Conservation (phyloP, 2,797 vertebrate genomes). For the Scarus forsteni region DNA sequence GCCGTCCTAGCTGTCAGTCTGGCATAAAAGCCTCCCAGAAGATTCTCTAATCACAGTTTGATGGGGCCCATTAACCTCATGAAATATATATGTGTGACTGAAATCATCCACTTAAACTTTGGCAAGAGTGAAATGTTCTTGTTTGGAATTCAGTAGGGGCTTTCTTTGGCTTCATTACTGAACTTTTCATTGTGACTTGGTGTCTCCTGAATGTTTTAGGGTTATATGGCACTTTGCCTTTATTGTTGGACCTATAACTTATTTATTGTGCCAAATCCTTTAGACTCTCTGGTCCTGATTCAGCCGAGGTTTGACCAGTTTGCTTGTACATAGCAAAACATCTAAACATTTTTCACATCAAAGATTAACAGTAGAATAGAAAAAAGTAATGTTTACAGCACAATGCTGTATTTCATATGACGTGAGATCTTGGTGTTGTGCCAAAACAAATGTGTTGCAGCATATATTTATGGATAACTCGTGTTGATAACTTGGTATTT, state of each 20-base stretch:
- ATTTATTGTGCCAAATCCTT: constrained; percentile 46
- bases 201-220: constrained; percentile 69
- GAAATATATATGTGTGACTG: constrained; percentile 80
- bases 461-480: no score
- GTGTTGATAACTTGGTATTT: no score
- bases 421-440: neutral
- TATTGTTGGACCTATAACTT: constrained; percentile 66
- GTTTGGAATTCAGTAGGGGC: constrained; percentile 64
- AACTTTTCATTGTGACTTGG: constrained; percentile 59
- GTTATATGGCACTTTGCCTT: constrained; percentile 64
- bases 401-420: neutral
- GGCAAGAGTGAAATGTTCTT: constrained; percentile 72
- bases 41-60: constrained; percentile 76
- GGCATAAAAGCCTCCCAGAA: constrained; percentile 73
- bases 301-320: constrained; percentile 53
- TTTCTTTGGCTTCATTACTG: constrained; percentile 49
- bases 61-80: constrained; percentile 79
- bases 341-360: neutral
- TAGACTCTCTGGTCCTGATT: constrained; percentile 47
- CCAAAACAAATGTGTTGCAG: neutral
- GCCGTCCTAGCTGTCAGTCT: constrained; percentile 57
- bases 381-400: neutral
- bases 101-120: constrained; percentile 82
- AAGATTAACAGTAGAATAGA: neutral
- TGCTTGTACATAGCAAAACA: constrained; percentile 16